These are phyloP conservation scores for Brachionus rubens DNA, from an alignment of 1,140 invertebrate genomes.

Conservation along the genomic window DNA sequence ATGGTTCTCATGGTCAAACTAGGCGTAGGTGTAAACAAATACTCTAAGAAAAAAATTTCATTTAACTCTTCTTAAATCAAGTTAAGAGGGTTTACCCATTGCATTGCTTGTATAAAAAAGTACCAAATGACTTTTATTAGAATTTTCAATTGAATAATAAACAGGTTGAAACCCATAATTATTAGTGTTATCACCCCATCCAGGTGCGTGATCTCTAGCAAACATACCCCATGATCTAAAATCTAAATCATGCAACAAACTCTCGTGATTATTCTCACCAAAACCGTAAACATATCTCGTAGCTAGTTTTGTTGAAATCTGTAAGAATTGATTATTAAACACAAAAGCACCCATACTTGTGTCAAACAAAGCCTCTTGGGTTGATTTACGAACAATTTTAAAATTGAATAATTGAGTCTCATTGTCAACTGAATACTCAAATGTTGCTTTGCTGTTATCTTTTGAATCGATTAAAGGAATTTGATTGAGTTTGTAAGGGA, in stretches of 20 bases:
- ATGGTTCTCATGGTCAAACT: slow-evolving; percentile 55
- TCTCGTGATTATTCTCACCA: slow-evolving; percentile 47
- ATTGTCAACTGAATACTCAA: background rate
- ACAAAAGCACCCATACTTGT: slow-evolving; percentile 45
- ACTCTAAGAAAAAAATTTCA: slow-evolving; percentile 50
- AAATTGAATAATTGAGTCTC: slow-evolving; percentile 3
- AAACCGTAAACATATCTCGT: slow-evolving; percentile 48
- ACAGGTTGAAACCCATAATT: slow-evolving; percentile 62
- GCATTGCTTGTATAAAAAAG: slow-evolving; percentile 57
- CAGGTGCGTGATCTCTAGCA: slow-evolving; percentile 27
- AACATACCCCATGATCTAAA: slow-evolving; percentile 44
- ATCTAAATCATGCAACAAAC: slow-evolving; percentile 12
- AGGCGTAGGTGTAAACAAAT: slow-evolving; percentile 48
- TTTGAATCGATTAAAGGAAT: slow-evolving; percentile 1
- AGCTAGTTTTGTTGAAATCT: slow-evolving; percentile 47
- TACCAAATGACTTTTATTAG: slow-evolving; percentile 58
- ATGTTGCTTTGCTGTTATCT: slow-evolving; percentile 28
- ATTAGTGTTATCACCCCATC: slow-evolving; percentile 28
- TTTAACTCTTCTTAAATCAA: no score
- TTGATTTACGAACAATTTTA: background rate
- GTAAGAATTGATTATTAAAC: slow-evolving; percentile 49
- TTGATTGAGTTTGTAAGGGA: slow-evolving; percentile 38
- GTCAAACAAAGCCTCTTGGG: slow-evolving; percentile 40
- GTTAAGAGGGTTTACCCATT: slow-evolving; percentile 53
- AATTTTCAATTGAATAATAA: slow-evolving; percentile 67